Evolutionary conservation across 2,888 invertebrate genomes (phyloP).

Genomic region (Spodoptera littoralis): DNA sequence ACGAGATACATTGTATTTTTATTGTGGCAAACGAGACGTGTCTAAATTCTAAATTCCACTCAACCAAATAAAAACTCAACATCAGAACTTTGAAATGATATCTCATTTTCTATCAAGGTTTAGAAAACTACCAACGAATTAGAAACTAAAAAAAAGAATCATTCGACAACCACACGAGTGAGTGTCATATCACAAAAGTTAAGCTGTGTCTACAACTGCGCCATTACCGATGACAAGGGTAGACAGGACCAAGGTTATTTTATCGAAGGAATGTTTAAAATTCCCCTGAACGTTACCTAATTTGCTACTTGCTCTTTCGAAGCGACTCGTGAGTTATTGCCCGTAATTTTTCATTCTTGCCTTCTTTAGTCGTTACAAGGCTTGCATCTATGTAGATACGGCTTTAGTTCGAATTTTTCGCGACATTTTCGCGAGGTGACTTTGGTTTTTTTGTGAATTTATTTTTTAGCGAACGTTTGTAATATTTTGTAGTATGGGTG

Average conservation of each 20-base stretch:
- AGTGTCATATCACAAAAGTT: too few relatives aligned
- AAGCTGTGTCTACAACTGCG: constrained; percentile 7
- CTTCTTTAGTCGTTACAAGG: constrained; percentile 60
- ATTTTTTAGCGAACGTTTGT: background rate
- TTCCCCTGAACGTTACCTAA: constrained; percentile 64
- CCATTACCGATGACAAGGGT: constrained; percentile 59
- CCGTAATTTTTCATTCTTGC: constrained; percentile 69
- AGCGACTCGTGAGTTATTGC: constrained; percentile 68
- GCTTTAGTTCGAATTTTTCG: constrained; percentile 43
- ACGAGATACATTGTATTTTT: too few relatives aligned
- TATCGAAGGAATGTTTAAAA: constrained; percentile 74
- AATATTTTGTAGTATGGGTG: too few relatives aligned
- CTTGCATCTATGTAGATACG: constrained; percentile 57
- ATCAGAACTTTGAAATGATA: too few relatives aligned
- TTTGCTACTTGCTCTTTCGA: constrained; percentile 71
- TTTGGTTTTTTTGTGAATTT: constrained; percentile 13
- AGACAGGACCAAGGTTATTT: constrained; percentile 48
- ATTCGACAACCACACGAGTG: too few relatives aligned
- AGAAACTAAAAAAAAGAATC: too few relatives aligned
- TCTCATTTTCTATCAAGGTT: too few relatives aligned
- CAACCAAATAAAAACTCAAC: too few relatives aligned
- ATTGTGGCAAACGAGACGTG: too few relatives aligned
- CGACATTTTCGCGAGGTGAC: constrained; percentile 13
- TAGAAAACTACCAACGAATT: too few relatives aligned
- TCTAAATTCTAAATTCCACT: too few relatives aligned